Evolutionary conservation across 1,140 invertebrate genomes (phyloP).

Genomic region (Formica selysi): DNA sequence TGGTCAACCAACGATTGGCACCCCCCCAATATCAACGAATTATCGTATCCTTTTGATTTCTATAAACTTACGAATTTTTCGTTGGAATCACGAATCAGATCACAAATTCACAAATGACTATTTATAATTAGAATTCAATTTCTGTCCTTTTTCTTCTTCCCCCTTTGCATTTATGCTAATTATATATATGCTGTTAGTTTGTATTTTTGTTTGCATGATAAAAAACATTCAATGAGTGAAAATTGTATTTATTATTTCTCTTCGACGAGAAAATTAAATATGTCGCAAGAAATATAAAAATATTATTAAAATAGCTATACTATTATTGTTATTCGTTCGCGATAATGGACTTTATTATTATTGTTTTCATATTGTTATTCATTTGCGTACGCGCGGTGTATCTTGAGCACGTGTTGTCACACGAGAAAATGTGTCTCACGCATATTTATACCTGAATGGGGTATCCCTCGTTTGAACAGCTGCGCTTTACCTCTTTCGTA

Average conservation of each 20-base stretch:
- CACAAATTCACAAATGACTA: neutral
- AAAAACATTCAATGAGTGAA: neutral
- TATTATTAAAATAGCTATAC: neutral
- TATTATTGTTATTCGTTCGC: neutral
- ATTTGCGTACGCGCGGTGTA: neutral
- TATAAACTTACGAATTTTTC: conserved; percentile 3
- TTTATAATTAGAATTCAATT: neutral
- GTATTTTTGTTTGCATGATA: neutral
- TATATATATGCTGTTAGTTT: neutral
- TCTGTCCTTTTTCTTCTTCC: too few species aligned
- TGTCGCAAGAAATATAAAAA: neutral
- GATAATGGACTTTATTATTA: neutral
- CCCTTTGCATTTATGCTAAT: neutral
- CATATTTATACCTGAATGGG: conserved; percentile 38
- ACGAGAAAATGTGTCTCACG: neutral
- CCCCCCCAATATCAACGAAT: conserved; percentile 15
- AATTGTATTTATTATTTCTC: neutral
- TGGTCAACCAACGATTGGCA: neutral
- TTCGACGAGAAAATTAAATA: neutral
- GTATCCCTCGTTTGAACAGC: conserved; percentile 80
- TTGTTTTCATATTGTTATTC: neutral
- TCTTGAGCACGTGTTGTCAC: neutral
- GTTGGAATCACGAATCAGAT: neutral
- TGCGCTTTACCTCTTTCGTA: conserved; percentile 76
- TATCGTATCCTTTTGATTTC: conserved; percentile 13